Percentiles rank a stretch among this genome's conserved stretches.
These are phyloP conservation scores for Cantharis rustica DNA, from an alignment of 2,888 invertebrate genomes.

Conservation along the genomic window DNA sequence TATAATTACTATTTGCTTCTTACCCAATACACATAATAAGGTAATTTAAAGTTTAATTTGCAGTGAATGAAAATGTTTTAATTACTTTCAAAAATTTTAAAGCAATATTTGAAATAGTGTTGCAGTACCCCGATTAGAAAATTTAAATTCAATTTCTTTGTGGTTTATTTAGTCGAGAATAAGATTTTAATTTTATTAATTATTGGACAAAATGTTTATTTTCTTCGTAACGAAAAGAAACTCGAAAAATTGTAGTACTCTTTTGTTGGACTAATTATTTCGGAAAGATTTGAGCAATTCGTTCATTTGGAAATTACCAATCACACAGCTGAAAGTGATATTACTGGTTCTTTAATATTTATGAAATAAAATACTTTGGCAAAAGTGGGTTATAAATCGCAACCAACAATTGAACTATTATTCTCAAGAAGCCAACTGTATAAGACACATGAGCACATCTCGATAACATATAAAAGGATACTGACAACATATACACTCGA, in stretches of 20 bases:
- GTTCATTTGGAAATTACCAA: constrained; percentile 13
- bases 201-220: not conserved
- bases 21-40: not conserved
- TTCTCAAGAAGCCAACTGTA: constrained; percentile 30
- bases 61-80: not conserved
- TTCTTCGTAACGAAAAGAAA: constrained; percentile 8
- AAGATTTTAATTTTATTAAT: constrained; percentile 5
- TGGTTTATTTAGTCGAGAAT: not conserved
- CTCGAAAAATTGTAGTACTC: not conserved
- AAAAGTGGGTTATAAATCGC: constrained; percentile 28
- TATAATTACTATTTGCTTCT: not conserved
- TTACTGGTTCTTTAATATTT: constrained; percentile 16
- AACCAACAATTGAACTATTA: constrained; percentile 27
- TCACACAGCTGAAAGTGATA: constrained; percentile 3
- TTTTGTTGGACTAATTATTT: constrained; percentile 2
- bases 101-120: not conserved
- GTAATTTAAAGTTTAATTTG: not conserved
- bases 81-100: not conserved
- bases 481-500: constrained; percentile 31
- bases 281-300: not conserved
- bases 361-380: constrained; percentile 28
- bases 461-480: constrained; percentile 31
- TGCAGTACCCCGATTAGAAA: not conserved
- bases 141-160: not conserved
- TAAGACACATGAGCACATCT: constrained; percentile 30